Evolutionary conservation across 2,888 invertebrate species (phyloP), one percentile per base, ranked within the genome.

Genomic region (Thyatira batis): DNA sequence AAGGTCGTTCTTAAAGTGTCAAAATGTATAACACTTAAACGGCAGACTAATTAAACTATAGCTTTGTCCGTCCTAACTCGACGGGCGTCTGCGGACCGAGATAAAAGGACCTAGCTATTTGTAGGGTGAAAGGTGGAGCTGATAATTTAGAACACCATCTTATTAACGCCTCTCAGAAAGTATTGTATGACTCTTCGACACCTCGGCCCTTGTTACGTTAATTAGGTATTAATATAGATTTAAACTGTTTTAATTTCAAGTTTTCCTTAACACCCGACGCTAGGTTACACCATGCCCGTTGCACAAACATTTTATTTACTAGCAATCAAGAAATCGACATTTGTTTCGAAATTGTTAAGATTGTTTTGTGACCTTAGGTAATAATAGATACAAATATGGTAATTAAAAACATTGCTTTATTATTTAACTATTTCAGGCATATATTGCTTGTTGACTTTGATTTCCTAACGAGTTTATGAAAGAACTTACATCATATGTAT

Each of bases 101-200:
- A 82, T 80, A 80, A 76, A 74, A 66, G 63, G 61, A 61, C 60
- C 8, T 17, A 17, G 39, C 17, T 39, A 39, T 67, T 71, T 68
- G 61, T 61, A 57, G 63, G 60, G 55, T 52, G 61, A 67, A 63
- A 73, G 61, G 69, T 73, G 65, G 70, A 56, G 62, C 60, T 69
- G 64, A 72, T 79, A 75, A 77, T 75, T 66, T 64, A 61, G 63
- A 78, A 76, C 71, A 67, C 61, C 58, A 57, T 67, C 72, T 73
- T 69, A 75, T 73, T 78, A 77, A 69, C 58, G 56, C 17, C 39
- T 39, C 39, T 39, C 17, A 39, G 17, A 33, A 39, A 57, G 52
- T 59, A 63, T 65, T 64, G 48, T 57, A 51, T 58, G 50, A 51
- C 60, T 63, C 39, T 13, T 65, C 58, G 64, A 57, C 61, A 63